These are phyloP conservation scores for Oncopeltus fasciatus DNA, from an alignment of 1,140 invertebrate species.

Conservation along the genomic window DNA sequence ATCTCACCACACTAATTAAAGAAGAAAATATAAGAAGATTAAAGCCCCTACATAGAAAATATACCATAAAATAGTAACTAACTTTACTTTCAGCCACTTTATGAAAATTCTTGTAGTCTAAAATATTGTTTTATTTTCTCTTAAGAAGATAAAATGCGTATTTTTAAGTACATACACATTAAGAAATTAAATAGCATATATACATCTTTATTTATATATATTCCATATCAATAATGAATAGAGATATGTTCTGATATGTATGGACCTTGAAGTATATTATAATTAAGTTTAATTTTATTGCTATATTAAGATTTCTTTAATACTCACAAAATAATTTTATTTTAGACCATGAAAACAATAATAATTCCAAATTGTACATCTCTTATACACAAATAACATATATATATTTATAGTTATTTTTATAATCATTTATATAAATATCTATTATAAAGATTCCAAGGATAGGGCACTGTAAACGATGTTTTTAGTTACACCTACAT, in stretches of 20 bases:
- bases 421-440: conserved; percentile 2
- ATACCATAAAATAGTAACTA: background rate
- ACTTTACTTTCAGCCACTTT: background rate
- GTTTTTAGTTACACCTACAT: background rate
- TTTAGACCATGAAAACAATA: conserved; percentile 3
- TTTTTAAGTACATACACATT: conserved; percentile 9
- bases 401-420: conserved; percentile 1
- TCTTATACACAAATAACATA: conserved; percentile 11
- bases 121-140: conserved; percentile 2
- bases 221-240: background rate
- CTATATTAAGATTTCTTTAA: conserved; percentile 7
- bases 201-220: conserved; percentile 9
- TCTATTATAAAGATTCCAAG: conserved; percentile 7
- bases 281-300: conserved; percentile 12
- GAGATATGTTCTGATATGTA: conserved; percentile 20
- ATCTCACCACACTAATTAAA: background rate
- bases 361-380: background rate
- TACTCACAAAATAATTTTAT: background rate
- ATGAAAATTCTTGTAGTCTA: background rate
- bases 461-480: conserved; percentile 4
- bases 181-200: conserved; percentile 7
- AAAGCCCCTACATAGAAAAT: conserved; percentile 3
- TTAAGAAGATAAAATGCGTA: background rate
- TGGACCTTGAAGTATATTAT: conserved; percentile 12
- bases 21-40: background rate